Base-by-base conservation (phyloP, 2,888 invertebrate genomes). In the Philaethria dido region DNA sequence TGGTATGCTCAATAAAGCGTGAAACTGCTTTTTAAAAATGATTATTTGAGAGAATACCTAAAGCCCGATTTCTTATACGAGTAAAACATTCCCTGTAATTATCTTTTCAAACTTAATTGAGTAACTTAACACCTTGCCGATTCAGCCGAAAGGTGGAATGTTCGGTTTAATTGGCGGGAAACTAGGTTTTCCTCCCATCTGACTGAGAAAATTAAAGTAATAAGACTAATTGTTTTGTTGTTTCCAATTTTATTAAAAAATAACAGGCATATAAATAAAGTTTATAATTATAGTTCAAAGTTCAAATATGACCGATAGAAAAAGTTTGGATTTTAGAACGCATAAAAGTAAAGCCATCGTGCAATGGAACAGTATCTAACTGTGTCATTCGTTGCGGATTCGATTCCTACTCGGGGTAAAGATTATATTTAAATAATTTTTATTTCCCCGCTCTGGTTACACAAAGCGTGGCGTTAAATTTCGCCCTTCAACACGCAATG, bases 21-120 rank as follows among this genome's bases (percentile, higher is more conserved):
- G n/a, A n/a, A n/a, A n/a, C n/a, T n/a, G n/a, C n/a, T n/a, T n/a
- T n/a, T n/a, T n/a, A n/a, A n/a, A 39, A 39, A 52, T 25, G 9
- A 52, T 29, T 52, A 16, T 16, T 14, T 29, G 3, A 52, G n/a
- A 33, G 14, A 8, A n/a, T 52, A 16, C n/a, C 29, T 16, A 25
- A 16, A 25, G 6, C 29, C 33, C 52, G 6, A 52, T 33, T 14
- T 25, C 52, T 52, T 52, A 16, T 29, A 25, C 33, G n/a, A 52
- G 33, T 16, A n/a, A 60, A 45, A 33, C 45, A 33, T 33, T 14
- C 45, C 14, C 14, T 16, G 45, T 47, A 60, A 60, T 60, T 47
- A 47, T 47, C 16, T 60, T 60, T 29, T 60, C 60, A 60, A 60
- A 47, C 33, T 33, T 60, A 60, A 60, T 60, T 45, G 60, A 47